Evolutionary conservation across 2,113 vertebrate genomes (phyloP).

Genomic region (Nesogale talazaci): DNA sequence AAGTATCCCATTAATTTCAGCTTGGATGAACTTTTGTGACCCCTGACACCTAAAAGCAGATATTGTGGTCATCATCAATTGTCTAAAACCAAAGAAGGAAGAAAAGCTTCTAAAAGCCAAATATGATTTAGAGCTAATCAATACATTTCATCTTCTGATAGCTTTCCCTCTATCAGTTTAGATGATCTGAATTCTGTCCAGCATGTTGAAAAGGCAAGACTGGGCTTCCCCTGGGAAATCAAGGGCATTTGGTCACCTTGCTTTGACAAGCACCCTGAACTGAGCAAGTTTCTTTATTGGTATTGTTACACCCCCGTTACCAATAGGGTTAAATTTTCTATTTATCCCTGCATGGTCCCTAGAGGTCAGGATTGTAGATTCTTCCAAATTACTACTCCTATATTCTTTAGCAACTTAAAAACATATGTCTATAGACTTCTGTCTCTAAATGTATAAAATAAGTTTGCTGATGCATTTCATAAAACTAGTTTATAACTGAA

Average conservation of each 20-base stretch:
- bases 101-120: neutral
- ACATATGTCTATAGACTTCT: neutral
- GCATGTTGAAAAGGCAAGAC: neutral
- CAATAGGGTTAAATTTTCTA: neutral
- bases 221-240: neutral
- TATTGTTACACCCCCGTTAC: neutral
- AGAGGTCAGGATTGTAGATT: neutral
- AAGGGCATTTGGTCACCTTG: neutral
- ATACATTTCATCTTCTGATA: neutral
- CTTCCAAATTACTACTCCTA: neutral
- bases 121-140: neutral
- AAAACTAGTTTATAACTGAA: neutral
- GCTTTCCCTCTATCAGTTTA: neutral
- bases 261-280: neutral
- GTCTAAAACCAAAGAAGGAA: conserved; percentile 4
- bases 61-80: neutral
- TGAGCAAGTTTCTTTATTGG: neutral
- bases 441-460: neutral
- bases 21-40: neutral
- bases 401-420: neutral
- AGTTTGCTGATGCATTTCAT: neutral
- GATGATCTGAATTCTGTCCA: neutral
- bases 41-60: neutral
- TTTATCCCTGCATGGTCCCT: neutral
- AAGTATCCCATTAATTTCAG: neutral